Percentiles rank a stretch among this genome's conserved stretches.
Evolutionary conservation across 2,797 vertebrate species (phyloP).

Genomic region (Oryzias sinensis): DNA sequence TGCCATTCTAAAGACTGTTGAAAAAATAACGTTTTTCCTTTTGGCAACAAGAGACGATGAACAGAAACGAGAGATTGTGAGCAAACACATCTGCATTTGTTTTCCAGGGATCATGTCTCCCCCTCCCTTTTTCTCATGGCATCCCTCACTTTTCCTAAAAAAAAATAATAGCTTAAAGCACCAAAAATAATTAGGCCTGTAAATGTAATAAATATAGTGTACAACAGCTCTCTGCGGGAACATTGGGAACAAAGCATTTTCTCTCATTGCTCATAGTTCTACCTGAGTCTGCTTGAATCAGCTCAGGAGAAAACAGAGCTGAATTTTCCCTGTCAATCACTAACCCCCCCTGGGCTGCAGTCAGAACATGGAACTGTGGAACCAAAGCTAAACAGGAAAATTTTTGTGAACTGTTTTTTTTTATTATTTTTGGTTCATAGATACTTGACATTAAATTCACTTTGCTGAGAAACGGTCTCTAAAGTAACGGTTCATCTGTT

Average conservation of each 20-base stretch:
- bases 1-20: constrained; percentile 37
- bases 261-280: constrained; percentile 40
- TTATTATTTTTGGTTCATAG: too few relatives aligned
- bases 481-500: too few relatives aligned
- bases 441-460: too few relatives aligned
- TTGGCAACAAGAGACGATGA: constrained; percentile 35
- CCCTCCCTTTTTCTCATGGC: constrained; percentile 37
- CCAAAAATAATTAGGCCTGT: constrained; percentile 73
- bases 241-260: constrained; percentile 38
- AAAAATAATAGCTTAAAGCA: constrained; percentile 76
- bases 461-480: too few relatives aligned
- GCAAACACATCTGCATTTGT: constrained; percentile 54
- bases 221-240: constrained; percentile 57
- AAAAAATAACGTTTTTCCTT: constrained; percentile 56
- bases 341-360: constrained; percentile 31
- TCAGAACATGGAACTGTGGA: too few relatives aligned
- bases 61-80: constrained; percentile 35
- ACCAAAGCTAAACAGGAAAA: too few relatives aligned
- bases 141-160: constrained; percentile 46
- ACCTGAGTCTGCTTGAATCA: background rate
- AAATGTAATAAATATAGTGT: constrained; percentile 78
- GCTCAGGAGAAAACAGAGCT: constrained; percentile 20
- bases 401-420: too few relatives aligned
- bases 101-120: constrained; percentile 64
- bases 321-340: constrained; percentile 64